These are phyloP conservation scores for Ptychoptera albimana DNA, from an alignment of 2,888 invertebrate genomes.

Conservation along the genomic window DNA sequence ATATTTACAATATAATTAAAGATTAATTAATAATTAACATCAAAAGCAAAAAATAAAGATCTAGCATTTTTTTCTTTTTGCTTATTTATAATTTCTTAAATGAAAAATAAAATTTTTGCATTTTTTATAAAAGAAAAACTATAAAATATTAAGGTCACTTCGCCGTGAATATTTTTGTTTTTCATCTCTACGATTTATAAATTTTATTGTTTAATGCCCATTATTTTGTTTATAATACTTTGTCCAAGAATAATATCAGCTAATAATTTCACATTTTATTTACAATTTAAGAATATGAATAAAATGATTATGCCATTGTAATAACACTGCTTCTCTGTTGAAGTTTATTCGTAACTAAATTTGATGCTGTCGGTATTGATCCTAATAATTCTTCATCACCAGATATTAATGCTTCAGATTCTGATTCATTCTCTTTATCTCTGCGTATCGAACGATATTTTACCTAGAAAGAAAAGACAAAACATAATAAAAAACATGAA, in stretches of 20 bases:
- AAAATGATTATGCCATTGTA: neutral
- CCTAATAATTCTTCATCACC: constrained; percentile 47
- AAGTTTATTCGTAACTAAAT: neutral
- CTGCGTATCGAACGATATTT: constrained; percentile 44
- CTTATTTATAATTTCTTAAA: too few relatives aligned
- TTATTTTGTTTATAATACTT: neutral
- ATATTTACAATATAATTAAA: too few relatives aligned
- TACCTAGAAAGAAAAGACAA: constrained; percentile 28
- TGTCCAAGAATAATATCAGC: neutral
- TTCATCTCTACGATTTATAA: too few relatives aligned
- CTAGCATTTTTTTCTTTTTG: too few relatives aligned
- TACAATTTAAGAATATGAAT: neutral
- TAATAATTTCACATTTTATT: neutral
- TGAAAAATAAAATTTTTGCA: too few relatives aligned
- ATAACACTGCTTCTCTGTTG: constrained; percentile 2
- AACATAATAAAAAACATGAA: neutral
- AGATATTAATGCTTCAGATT: constrained; percentile 43
- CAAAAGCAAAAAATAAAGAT: too few relatives aligned
- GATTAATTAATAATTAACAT: too few relatives aligned
- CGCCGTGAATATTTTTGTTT: too few relatives aligned
- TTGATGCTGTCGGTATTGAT: constrained; percentile 20
- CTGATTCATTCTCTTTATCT: constrained; percentile 38
- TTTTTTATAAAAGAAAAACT: too few relatives aligned
- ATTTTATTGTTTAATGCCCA: too few relatives aligned
- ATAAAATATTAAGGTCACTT: too few relatives aligned